These are phyloP conservation scores for Pachypsylla venusta DNA, from an alignment of 1,140 invertebrate species.

Conservation along the genomic window DNA sequence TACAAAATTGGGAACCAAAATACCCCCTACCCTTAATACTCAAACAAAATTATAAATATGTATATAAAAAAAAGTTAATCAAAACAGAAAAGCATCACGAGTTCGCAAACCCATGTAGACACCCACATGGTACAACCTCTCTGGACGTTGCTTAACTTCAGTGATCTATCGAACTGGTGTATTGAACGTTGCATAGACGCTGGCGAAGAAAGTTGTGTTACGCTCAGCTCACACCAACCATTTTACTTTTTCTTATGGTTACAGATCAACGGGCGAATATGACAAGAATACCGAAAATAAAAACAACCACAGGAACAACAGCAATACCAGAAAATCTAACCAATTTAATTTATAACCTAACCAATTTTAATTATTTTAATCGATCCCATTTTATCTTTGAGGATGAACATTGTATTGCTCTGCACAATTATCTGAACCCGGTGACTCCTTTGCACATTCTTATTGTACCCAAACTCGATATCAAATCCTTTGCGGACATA, in stretches of 20 bases:
- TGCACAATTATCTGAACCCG: background rate
- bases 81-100: too few species aligned
- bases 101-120: too few species aligned
- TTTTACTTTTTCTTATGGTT: background rate
- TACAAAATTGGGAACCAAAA: too few species aligned
- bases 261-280: background rate
- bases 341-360: background rate
- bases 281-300: background rate
- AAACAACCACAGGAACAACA: background rate
- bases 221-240: too few species aligned
- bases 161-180: too few species aligned
- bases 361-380: background rate
- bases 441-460: background rate
- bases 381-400: background rate
- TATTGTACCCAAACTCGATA: background rate
- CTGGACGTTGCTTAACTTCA: too few species aligned
- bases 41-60: too few species aligned
- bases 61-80: too few species aligned
- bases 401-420: background rate
- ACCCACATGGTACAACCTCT: too few species aligned
- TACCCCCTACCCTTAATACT: too few species aligned
- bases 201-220: too few species aligned
- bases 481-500: background rate
- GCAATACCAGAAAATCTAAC: background rate
- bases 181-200: too few species aligned